Percentiles rank a stretch among this genome's conserved stretches.
Conservation (phyloP, 1,140 invertebrate species). For the Caenorhabditis briggsae region DNA sequence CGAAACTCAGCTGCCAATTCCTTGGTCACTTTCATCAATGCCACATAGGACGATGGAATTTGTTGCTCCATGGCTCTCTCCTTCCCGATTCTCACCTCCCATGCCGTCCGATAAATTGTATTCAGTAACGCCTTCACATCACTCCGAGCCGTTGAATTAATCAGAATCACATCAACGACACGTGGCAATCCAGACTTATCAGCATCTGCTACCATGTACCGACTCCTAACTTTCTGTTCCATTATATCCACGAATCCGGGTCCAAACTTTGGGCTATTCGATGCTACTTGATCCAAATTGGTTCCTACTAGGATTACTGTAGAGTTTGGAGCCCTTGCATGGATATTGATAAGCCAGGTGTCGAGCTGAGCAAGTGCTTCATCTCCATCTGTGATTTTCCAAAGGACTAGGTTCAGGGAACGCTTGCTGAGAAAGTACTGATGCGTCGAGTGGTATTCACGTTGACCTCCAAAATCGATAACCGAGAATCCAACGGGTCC, state of each 20-base stretch:
- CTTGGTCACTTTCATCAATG: conserved; percentile 86
- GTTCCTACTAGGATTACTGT: conserved; percentile 94
- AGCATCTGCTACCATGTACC: conserved; percentile 93
- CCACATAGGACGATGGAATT: conserved; percentile 94
- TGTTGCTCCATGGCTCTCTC: conserved; percentile 91
- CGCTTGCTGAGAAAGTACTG: conserved; percentile 97
- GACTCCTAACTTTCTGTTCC: conserved; percentile 89
- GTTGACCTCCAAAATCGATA: conserved; percentile 97
- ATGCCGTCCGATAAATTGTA: conserved; percentile 92
- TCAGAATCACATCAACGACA: conserved; percentile 92
- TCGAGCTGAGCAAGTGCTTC: conserved; percentile 90
- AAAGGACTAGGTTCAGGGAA: conserved; percentile 94
- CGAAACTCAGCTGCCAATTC: conserved; percentile 50
- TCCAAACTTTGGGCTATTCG: conserved; percentile 83
- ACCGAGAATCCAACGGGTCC: conserved; percentile 95
- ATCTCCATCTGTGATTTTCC: conserved; percentile 93
- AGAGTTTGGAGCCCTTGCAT: conserved; percentile 91
- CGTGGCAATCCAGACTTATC: conserved; percentile 94
- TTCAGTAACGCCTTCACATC: conserved; percentile 92
- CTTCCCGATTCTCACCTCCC: conserved; percentile 89
- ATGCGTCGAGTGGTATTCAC: conserved; percentile 96
- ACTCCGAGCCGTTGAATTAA: conserved; percentile 88
- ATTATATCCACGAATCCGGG: conserved; percentile 85
- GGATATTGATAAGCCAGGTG: conserved; percentile 95
- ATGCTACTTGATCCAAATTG: conserved; percentile 88